phyloP scores from a whole-genome alignment of 2,797 vertebrate genomes.

The Sebastes itinus region DNA sequence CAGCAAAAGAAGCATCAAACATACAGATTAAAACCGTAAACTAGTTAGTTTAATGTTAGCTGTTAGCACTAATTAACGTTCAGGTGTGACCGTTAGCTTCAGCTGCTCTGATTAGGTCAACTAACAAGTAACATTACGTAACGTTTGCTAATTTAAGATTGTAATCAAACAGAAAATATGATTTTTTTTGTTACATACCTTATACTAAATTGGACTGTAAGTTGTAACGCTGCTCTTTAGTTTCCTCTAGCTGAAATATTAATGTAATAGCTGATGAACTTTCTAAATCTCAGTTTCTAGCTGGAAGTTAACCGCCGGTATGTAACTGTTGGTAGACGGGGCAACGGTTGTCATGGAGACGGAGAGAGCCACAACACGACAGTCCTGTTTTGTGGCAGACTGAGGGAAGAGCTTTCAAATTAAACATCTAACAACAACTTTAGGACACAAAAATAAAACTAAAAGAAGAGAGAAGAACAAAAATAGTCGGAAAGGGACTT shows the following conservation, averaged over 20 bases:
- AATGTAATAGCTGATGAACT: neutral
- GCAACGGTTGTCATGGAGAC: slow-evolving; percentile 72
- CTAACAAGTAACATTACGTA: neutral
- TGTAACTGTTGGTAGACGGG: slow-evolving; percentile 3
- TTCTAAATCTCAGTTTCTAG: slow-evolving; percentile 58
- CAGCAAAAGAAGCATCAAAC: neutral
- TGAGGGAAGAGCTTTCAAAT: neutral
- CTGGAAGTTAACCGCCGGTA: neutral
- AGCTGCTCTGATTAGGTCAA: too few species aligned
- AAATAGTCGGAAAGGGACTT: neutral
- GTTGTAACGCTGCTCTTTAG: fast-evolving
- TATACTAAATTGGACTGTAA: neutral
- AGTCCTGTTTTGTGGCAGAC: neutral
- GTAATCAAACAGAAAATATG: neutral
- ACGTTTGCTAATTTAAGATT: neutral
- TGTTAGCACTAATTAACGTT: neutral
- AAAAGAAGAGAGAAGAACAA: neutral
- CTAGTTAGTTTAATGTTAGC: neutral
- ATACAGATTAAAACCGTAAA: too few species aligned
- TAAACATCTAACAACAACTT: neutral
- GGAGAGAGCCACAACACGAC: neutral
- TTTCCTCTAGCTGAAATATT: neutral
- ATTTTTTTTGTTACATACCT: neutral
- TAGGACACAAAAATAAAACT: neutral
- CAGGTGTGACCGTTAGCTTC: neutral